Evolutionary conservation across 2,113 vertebrate species (phyloP), one percentile per base, ranked within the genome.

Genomic region (Ophthalmolycus amberensis): DNA sequence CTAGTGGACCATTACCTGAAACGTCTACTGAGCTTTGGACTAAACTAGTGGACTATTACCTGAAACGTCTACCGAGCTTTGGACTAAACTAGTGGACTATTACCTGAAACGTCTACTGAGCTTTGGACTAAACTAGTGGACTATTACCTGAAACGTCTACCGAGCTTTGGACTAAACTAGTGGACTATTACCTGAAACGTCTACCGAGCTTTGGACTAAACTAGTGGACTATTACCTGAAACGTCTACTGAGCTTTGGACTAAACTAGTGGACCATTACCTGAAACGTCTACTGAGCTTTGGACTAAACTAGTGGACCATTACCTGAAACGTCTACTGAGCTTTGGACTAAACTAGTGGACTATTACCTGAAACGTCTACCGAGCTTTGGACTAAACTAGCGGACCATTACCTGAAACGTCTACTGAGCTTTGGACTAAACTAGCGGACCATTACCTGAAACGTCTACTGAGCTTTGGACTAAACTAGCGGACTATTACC

Each of bases 101-200:
- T 72, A 98, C 98, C 97, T 99, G 98, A 90, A 99, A 99, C 0
- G 98, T 99, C 80, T 99, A 25, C 25, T 25, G n/a, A 32, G 27
- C 15, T 44, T 42, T 8, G 7, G 37, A 38, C 15, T 29, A 29
- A 25, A 25, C 25, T 5, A 3, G 10, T 12, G 3, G 62, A 10
- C 59, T 20, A 1, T 29, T 72, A 98, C 98, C 97, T 99, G 98
- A 90, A 99, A 99, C 0, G 98, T 99, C 80, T 99, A 1, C 25
- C 1, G 25, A 25, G 25, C 25, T 25, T 25, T 25, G 25, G 25
- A 25, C 25, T 25, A 25, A 25, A 25, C 25, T 5, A 3, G 10
- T 12, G 3, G 62, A 10, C 59, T 20, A 0, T 29, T 72, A 98
- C 98, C 97, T 99, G 98, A 90, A 99, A 99, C 0, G 98, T 99